Base-by-base conservation (phyloP, 2,113 vertebrate species). In the Anthoscopus minutus region DNA sequence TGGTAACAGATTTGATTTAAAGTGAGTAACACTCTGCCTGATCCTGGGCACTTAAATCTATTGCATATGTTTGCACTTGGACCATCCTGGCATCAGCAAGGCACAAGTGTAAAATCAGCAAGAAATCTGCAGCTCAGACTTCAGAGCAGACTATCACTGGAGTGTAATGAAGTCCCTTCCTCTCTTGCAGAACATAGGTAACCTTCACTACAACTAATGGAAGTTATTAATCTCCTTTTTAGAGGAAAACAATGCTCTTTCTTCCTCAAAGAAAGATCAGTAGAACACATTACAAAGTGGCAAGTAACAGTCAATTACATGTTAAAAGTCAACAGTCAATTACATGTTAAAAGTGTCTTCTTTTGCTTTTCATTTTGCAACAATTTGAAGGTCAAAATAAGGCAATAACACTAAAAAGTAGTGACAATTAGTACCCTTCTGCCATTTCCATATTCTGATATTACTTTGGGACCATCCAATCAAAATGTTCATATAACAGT, bases 271-370 rank as follows among this genome's bases (percentile, higher is more conserved):
- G 80, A 91, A 88, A 78, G 72, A 95, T 96, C 97, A 96, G 96
- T 88, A 96, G 93, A 94, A 91, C 47, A 90, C 81, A 85, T 91
- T 95, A 96, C 74, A 97, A 96, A 97, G 97, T 96, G 95, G 95
- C 85, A 95, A 90, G 73, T 79, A 95, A 92, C 81, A 93, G 93
- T 95, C 80, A 81, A 94, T 80, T 89, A 96, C 53, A 94, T 35
- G 50, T 77, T 40, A 53, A 69, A 95, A 92, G 53, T 81, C n/a
- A n/a, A n/a, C n/a, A n/a, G n/a, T 88, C 40, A 86, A 88, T 80
- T 89, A 96, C 53, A 94, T 35, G 50, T 77, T 40, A 53, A 69
- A 95, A 92, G 53, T 81, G 61, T 81, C 85, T 37, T 73, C 24
- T 88, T 69, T 40, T 89, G 31, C 44, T 93, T 88, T 89, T 90